Evolutionary conservation across 2,113 vertebrate genomes (phyloP), one percentile per base, ranked within the genome.

Genomic region (Chascanopsetta lugubris): DNA sequence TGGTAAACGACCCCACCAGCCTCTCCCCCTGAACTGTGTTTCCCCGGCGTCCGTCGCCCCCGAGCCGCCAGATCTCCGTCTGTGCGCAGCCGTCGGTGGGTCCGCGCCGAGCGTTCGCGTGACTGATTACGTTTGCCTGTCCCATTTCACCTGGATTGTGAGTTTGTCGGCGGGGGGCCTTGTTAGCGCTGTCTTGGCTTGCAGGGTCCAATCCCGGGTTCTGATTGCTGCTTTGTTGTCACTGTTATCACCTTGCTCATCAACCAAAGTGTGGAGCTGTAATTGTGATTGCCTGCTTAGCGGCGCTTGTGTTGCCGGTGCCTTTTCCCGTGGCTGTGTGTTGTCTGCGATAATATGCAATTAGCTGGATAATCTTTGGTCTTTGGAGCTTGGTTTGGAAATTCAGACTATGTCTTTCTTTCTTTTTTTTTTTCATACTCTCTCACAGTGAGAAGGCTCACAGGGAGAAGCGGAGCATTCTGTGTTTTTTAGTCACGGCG

Each of bases 181-280:
- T 82, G 86, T 86, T 82, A 82, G 54, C 58, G 9, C 76, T 47
- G 46, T 4, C 83, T 49, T 63, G 79, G 66, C 79, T n/a, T 82
- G 59, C 76, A 82, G 81, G 79, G 79, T 84, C 85, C 77, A 87
- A 72, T 85, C 34, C 32, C 42, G 8, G 53, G 47, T 75, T 75
- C 57, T 86, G 86, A 87, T 88, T 88, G 77, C 75, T 75, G 69
- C 82, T 85, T 75, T 84, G 83, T 88, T 86, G 80, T 75, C 77
- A 82, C 77, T 69, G 77, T 84, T 86, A 86, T 86, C 85, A 82
- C 77, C 69, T 65, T 82, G 69, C 70, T 87, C 83, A 90, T 90
- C 88, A 85, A 72, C 54, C 63, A 57, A 70, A 65, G 66, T 72
- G 72, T 79, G 72, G 69, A 64, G 83, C 68, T 51, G 77, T 86